Conservation (phyloP, 1,140 invertebrate species). For the Pteromalus puparum region DNA sequence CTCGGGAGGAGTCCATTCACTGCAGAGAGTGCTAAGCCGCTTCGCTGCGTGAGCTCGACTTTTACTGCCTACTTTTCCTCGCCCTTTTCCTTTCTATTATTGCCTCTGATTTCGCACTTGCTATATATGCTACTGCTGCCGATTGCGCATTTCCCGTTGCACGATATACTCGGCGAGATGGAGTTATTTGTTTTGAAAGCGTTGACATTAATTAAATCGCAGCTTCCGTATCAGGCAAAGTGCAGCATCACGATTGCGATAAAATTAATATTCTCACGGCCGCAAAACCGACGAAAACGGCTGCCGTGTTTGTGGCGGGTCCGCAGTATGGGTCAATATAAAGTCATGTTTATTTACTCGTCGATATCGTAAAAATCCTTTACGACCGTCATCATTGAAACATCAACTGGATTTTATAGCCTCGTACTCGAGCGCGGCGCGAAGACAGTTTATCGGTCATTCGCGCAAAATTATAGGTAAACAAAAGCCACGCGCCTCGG, state of each 20-base stretch:
- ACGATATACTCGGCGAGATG: not conserved
- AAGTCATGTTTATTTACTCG: conserved; percentile 35
- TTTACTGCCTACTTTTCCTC: conserved; percentile 18
- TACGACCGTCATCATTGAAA: conserved; percentile 36
- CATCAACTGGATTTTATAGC: conserved; percentile 41
- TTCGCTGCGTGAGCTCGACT: not conserved
- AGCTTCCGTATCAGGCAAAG: too few relatives aligned
- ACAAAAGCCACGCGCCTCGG: conserved; percentile 35
- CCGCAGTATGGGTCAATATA: not conserved
- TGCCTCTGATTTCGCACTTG: not conserved
- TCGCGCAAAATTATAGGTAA: conserved; percentile 46
- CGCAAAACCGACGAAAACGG: not conserved
- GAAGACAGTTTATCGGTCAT: conserved; percentile 27
- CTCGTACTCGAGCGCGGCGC: conserved; percentile 10
- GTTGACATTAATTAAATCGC: too few relatives aligned
- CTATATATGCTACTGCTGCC: not conserved
- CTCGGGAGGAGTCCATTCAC: conserved; percentile 14
- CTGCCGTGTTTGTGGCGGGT: too few relatives aligned
- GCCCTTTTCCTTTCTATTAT: not conserved
- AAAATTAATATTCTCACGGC: not conserved
- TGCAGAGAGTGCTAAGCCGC: not conserved
- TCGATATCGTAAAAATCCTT: conserved; percentile 18
- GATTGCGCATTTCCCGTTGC: not conserved
- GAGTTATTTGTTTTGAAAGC: too few relatives aligned
- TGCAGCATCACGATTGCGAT: not conserved